Conservation (phyloP, 2,888 invertebrate genomes). For the Nipponacmea schrenckii region DNA sequence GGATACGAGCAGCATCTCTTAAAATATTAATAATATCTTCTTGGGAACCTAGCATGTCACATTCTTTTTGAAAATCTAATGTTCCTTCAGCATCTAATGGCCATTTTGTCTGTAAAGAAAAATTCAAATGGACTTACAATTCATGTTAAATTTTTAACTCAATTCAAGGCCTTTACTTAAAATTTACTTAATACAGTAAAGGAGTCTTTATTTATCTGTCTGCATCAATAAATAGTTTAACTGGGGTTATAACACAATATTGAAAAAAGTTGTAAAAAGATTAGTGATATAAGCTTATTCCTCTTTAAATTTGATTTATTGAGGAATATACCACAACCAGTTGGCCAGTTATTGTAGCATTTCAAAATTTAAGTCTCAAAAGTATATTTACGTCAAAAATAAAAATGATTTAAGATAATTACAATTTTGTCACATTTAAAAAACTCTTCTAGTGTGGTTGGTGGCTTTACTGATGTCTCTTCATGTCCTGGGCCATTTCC, state of each 20-base stretch:
- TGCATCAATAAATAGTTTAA: too few species aligned
- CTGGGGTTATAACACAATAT: too few species aligned
- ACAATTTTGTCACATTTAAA: slow-evolving; percentile 49
- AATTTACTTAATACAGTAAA: background rate
- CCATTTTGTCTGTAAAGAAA: slow-evolving; percentile 59
- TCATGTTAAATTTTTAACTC: background rate
- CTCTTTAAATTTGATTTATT: too few species aligned
- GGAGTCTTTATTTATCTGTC: background rate
- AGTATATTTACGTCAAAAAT: too few species aligned
- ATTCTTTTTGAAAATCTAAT: slow-evolving; percentile 54
- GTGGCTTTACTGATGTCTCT: slow-evolving; percentile 35
- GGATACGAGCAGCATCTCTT: slow-evolving; percentile 60
- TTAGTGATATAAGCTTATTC: too few species aligned
- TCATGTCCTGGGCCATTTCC: slow-evolving; percentile 18
- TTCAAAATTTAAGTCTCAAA: too few species aligned
- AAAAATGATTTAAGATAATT: slow-evolving; percentile 11
- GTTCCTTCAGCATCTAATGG: slow-evolving; percentile 57
- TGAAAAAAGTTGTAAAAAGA: too few species aligned
- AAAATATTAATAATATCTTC: slow-evolving; percentile 54
- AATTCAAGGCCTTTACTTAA: background rate
- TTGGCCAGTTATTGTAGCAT: too few species aligned
- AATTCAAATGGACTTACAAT: slow-evolving; percentile 15
- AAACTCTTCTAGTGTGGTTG: slow-evolving; percentile 50
- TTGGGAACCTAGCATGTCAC: slow-evolving; percentile 49
- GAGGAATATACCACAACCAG: too few species aligned